Conservation (phyloP, 2,888 invertebrate genomes). For the Cartodere bifasciata region DNA sequence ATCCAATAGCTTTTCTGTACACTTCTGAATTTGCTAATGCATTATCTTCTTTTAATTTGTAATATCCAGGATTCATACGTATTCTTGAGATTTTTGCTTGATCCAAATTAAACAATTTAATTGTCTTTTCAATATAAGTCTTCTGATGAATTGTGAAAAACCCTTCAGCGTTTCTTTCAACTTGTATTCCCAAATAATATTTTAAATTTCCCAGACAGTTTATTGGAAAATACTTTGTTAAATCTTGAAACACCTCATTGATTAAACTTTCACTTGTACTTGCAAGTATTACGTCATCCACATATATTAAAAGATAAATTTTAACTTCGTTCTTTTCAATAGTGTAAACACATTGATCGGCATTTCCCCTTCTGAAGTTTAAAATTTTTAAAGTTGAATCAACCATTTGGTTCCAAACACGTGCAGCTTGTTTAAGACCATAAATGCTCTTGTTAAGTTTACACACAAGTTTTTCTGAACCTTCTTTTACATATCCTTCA, state of each 20-base stretch:
- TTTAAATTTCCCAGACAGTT: conserved; percentile 10
- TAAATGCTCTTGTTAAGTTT: conserved; percentile 9
- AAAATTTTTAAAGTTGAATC: no score
- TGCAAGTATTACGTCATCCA: conserved; percentile 13
- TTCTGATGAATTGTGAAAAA: no score
- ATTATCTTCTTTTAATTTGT: conserved; percentile 1
- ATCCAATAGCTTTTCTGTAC: no score
- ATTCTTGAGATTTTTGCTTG: conserved; percentile 10
- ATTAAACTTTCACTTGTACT: no score
- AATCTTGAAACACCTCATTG: conserved; percentile 1
- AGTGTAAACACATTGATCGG: no score
- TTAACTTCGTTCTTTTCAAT: no score
- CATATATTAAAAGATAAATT: no score
- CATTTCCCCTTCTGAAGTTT: no score
- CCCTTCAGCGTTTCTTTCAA: conserved; percentile 4
- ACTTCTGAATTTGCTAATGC: conserved; percentile 10
- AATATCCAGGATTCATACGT: conserved; percentile 9
- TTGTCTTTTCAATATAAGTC: no score
- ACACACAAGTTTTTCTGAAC: conserved; percentile 6
- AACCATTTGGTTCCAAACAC: conserved; percentile 9
- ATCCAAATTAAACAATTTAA: conserved; percentile 7
- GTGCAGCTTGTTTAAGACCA: conserved; percentile 10
- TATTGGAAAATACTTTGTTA: conserved; percentile 9
- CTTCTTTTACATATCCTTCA: conserved; percentile 4
- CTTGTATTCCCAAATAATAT: conserved; percentile 11